Conservation (phyloP, 2,888 invertebrate species). For the Spodoptera picta region DNA sequence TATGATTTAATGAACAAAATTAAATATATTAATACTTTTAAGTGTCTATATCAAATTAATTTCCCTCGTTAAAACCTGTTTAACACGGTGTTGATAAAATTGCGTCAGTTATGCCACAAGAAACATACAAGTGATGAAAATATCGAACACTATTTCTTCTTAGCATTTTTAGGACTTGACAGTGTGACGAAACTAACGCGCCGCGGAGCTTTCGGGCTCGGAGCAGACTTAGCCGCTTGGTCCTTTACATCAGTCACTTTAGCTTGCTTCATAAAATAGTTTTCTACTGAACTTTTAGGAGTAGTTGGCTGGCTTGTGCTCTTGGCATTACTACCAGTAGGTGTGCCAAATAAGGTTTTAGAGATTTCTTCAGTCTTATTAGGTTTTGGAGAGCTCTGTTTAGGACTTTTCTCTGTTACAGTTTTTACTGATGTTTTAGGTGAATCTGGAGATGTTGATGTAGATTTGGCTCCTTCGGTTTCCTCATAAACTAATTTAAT, state of each 20-base stretch:
- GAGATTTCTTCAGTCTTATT: slow-evolving; percentile 39
- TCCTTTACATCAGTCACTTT: slow-evolving; percentile 77
- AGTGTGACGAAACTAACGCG: slow-evolving; percentile 93
- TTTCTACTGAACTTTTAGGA: slow-evolving; percentile 47
- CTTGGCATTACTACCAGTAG: slow-evolving; percentile 27
- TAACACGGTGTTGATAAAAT: too few relatives aligned
- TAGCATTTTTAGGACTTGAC: slow-evolving; percentile 93
- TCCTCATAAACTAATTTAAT: slow-evolving; percentile 90
- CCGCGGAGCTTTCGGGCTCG: slow-evolving; percentile 89
- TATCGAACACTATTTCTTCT: slow-evolving; percentile 76
- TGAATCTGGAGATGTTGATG: slow-evolving; percentile 51
- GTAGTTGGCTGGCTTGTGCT: slow-evolving; percentile 33
- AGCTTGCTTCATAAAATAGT: slow-evolving; percentile 74
- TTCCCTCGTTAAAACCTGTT: too few relatives aligned
- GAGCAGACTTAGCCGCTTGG: slow-evolving; percentile 60
- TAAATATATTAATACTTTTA: neutral
- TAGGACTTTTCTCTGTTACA: slow-evolving; percentile 7
- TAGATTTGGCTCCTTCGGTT: slow-evolving; percentile 64
- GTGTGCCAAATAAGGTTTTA: slow-evolving; percentile 39
- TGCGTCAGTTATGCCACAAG: neutral
- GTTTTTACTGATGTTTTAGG: slow-evolving; percentile 24
- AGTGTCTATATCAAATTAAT: too few relatives aligned
- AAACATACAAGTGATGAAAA: too few relatives aligned
- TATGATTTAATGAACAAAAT: slow-evolving; percentile 3
- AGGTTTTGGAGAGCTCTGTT: slow-evolving; percentile 27